These are phyloP conservation scores for Shargacucullia verbasci DNA, from an alignment of 2,888 invertebrate species.

Conservation along the genomic window DNA sequence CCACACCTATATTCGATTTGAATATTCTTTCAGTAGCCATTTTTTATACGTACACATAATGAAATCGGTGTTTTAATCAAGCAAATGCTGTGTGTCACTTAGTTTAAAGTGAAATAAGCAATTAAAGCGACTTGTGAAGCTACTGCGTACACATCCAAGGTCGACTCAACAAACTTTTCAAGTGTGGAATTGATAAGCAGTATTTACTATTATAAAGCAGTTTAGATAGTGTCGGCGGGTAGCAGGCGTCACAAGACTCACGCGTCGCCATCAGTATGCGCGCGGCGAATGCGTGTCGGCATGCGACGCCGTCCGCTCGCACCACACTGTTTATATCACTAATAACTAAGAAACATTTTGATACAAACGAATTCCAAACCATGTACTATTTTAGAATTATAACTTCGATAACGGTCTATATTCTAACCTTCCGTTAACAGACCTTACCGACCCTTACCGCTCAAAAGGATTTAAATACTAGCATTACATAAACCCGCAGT, in stretches of 20 bases:
- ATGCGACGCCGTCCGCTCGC: conserved; percentile 83
- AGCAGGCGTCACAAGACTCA: conserved; percentile 60
- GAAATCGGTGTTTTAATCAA: background rate
- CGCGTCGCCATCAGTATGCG: conserved; percentile 80
- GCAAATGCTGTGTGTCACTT: background rate
- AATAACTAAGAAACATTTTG: conserved; percentile 56
- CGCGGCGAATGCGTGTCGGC: conserved; percentile 78
- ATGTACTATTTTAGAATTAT: background rate
- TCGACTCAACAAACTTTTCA: conserved; percentile 26
- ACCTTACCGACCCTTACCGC: conserved; percentile 6
- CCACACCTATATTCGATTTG: too few relatives aligned
- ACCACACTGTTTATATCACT: conserved; percentile 64
- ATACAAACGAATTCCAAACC: conserved; percentile 34
- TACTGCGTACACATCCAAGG: conserved; percentile 8
- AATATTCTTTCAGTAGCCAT: too few relatives aligned
- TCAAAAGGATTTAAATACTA: conserved; percentile 53
- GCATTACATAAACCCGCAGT: conserved; percentile 54
- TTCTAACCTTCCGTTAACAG: conserved; percentile 14
- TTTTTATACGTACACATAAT: too few relatives aligned
- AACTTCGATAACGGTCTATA: background rate
- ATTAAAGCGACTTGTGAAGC: conserved; percentile 11
- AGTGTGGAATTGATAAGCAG: conserved; percentile 48
- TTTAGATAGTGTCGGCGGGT: conserved; percentile 51
- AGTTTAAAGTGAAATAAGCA: conserved; percentile 6
- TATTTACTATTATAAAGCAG: conserved; percentile 55